Percentiles rank a stretch among this genome's conserved stretches.
Evolutionary conservation across 2,797 vertebrate genomes (phyloP).

Genomic region (Gymnoscopelus microlampas): DNA sequence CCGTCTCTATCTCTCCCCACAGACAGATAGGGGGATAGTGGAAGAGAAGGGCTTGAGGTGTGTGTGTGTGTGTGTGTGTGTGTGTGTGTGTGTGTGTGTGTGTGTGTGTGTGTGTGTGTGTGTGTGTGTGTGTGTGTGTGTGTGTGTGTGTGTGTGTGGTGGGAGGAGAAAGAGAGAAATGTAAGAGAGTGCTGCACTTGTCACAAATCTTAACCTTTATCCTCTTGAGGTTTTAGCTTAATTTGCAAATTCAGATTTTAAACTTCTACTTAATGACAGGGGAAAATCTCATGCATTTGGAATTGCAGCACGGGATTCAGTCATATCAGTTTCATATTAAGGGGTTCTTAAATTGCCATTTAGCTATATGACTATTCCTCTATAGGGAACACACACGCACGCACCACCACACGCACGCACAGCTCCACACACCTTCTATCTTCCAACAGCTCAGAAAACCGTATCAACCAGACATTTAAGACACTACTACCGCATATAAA

Average conservation of each 20-base stretch:
- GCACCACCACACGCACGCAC: background rate
- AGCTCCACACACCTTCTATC: background rate
- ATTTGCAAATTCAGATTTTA: constrained; percentile 28
- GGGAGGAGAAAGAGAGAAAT: background rate
- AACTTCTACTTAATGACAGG: background rate
- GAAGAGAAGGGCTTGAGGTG: constrained; percentile 26
- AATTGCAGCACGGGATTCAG: background rate
- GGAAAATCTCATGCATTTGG: constrained; percentile 9
- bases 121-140: constrained; percentile 4
- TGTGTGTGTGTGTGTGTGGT: background rate
- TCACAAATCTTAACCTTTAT: constrained; percentile 18
- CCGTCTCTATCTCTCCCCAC: constrained; percentile 65
- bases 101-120: constrained; percentile 8
- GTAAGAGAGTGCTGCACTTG: constrained; percentile 15
- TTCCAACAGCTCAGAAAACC: background rate
- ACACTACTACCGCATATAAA: background rate
- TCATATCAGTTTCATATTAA: background rate
- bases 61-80: constrained; percentile 3
- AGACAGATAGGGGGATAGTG: constrained; percentile 49
- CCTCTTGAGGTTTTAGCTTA: background rate
- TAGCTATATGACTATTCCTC: background rate
- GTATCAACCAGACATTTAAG: constrained; percentile 1
- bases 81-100: constrained; percentile 10
- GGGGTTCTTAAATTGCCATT: background rate
- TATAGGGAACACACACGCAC: background rate